These are phyloP conservation scores for Lemur catta DNA, from an alignment of 2,797 vertebrate genomes.

Conservation along the genomic window DNA sequence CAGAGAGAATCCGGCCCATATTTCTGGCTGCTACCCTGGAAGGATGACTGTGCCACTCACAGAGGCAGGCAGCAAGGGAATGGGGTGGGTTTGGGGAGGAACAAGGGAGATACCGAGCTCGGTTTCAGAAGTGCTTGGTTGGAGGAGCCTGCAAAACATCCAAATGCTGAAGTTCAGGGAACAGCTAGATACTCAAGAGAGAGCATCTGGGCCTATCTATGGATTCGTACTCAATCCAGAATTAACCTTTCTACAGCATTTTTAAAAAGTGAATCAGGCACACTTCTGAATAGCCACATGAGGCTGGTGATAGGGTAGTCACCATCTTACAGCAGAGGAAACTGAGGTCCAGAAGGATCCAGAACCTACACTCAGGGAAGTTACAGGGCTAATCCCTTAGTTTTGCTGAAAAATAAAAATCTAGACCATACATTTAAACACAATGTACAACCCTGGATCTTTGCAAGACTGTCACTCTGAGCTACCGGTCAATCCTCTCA, in stretches of 20 bases:
- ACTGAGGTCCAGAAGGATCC: neutral
- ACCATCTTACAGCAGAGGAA: neutral
- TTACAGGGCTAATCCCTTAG: neutral
- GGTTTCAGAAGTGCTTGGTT: neutral
- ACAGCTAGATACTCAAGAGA: neutral
- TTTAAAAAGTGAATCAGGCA: neutral
- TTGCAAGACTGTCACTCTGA: neutral
- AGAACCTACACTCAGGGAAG: neutral
- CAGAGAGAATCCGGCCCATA: neutral
- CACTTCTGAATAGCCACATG: neutral
- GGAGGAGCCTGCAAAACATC: neutral
- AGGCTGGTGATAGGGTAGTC: neutral
- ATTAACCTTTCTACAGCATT: neutral
- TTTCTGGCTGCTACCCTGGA: neutral
- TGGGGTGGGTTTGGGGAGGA: neutral
- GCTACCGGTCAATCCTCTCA: neutral
- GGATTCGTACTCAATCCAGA: neutral
- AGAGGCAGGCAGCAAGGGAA: neutral
- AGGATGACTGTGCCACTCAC: neutral
- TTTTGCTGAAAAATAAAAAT: neutral
- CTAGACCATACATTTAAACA: neutral
- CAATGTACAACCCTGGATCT: neutral
- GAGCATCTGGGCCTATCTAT: too few species aligned
- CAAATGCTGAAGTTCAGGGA: neutral
- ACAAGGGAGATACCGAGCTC: fast-evolving